Percentiles rank a stretch among this genome's conserved stretches.
phyloP scores from a whole-genome alignment of 1,140 invertebrate species.

The Drosophila miranda region DNA sequence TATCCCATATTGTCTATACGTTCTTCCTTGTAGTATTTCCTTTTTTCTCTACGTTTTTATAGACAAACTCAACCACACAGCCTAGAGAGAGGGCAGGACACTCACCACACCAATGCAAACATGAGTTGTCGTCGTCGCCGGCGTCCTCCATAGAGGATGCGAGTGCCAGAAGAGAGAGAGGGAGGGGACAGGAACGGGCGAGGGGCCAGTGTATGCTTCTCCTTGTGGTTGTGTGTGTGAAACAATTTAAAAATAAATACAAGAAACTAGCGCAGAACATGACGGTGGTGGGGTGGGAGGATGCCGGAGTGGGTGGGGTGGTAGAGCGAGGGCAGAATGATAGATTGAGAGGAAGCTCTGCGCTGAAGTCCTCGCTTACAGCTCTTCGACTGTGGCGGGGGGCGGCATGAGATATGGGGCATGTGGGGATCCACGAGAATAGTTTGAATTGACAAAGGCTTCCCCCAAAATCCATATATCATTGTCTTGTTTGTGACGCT shows the following conservation, averaged over 20 bases:
- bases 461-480: conserved; percentile 57
- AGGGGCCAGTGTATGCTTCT: conserved; percentile 11
- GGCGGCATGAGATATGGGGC: conserved; percentile 26
- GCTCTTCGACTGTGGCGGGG: conserved; percentile 25
- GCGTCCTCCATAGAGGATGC: conserved; percentile 50
- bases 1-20: neutral
- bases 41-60: conserved; percentile 43
- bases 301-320: conserved; percentile 3
- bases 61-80: conserved; percentile 36
- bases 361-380: conserved; percentile 40
- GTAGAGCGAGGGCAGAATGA: conserved; percentile 66
- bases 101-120: conserved; percentile 49
- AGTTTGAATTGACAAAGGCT: conserved; percentile 69
- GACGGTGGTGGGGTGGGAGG: conserved; percentile 31
- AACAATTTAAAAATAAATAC: conserved; percentile 80
- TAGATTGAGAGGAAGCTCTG: conserved; percentile 61
- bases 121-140: conserved; percentile 23
- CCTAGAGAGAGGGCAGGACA: conserved; percentile 45
- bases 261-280: conserved; percentile 73
- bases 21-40: conserved; percentile 14
- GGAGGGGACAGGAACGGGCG: too few relatives aligned
- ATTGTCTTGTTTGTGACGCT: conserved; percentile 63
- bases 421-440: conserved; percentile 27
- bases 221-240: conserved; percentile 45
- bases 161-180: conserved; percentile 2